These are phyloP conservation scores for Macrophya alboannulata DNA, from an alignment of 2,888 invertebrate species.

Conservation along the genomic window DNA sequence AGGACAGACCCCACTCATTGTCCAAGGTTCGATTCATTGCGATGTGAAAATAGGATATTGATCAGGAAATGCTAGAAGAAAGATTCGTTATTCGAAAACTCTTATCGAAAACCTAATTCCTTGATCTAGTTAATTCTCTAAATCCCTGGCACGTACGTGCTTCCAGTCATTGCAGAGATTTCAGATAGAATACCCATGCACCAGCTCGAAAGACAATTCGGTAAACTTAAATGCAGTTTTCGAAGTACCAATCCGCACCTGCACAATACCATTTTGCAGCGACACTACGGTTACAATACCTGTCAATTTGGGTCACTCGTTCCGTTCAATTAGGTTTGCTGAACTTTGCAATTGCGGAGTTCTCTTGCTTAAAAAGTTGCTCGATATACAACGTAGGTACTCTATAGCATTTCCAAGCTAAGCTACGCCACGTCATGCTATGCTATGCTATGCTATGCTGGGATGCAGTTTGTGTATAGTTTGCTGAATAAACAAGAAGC, in stretches of 20 bases:
- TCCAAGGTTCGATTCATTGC: not conserved
- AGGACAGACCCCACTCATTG: constrained; percentile 8
- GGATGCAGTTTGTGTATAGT: constrained; percentile 33
- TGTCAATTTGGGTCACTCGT: constrained; percentile 69
- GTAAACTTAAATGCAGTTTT: constrained; percentile 67
- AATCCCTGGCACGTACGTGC: not conserved
- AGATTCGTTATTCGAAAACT: not conserved
- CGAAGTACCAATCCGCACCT: constrained; percentile 35
- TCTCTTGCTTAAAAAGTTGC: constrained; percentile 46
- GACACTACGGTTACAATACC: constrained; percentile 60
- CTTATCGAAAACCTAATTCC: not conserved
- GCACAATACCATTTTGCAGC: not conserved
- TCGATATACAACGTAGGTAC: not conserved
- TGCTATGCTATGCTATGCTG: not conserved
- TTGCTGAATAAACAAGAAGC: constrained; percentile 51
- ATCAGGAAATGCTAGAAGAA: too few relatives aligned
- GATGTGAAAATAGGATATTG: not conserved
- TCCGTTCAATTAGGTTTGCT: constrained; percentile 67
- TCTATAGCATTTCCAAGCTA: not conserved
- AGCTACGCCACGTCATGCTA: not conserved
- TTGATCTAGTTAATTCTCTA: not conserved
- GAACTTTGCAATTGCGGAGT: constrained; percentile 65
- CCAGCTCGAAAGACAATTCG: constrained; percentile 61
- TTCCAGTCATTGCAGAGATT: not conserved
- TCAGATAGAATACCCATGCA: constrained; percentile 32